A percentile compares a stretch with the other conserved stretches of the same genome.
phyloP scores from a whole-genome alignment of 2,888 invertebrate genomes.

The Cosmia pyralina region DNA sequence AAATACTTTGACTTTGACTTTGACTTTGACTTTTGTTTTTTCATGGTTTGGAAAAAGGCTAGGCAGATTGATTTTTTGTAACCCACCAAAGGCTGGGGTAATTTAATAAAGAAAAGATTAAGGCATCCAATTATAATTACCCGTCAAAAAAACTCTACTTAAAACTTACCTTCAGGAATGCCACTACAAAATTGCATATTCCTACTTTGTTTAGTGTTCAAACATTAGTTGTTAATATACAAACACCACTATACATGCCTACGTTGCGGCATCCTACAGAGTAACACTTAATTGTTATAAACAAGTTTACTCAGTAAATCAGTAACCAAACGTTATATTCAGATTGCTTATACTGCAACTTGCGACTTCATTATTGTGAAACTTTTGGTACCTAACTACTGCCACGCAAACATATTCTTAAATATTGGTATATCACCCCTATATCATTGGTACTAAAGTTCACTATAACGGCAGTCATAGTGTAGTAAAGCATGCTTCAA shows the following conservation, averaged over 20 bases:
- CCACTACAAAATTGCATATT: not conserved
- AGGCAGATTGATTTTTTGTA: too few relatives aligned
- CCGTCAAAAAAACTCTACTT: not conserved
- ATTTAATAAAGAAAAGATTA: too few relatives aligned
- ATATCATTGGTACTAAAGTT: fast-evolving
- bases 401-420: constrained; percentile 1
- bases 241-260: not conserved
- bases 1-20: too few relatives aligned
- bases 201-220: not conserved
- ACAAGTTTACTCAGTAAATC: constrained; percentile 56
- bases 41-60: too few relatives aligned
- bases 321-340: constrained; percentile 63
- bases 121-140: too few relatives aligned
- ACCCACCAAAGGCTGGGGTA: too few relatives aligned
- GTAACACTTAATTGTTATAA: constrained; percentile 31
- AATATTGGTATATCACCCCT: constrained; percentile 14
- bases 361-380: constrained; percentile 70
- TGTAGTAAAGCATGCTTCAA: constrained; percentile 28
- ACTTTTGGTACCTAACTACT: constrained; percentile 40
- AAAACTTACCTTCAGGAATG: not conserved
- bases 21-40: too few relatives aligned
- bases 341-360: constrained; percentile 65
- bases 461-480: constrained; percentile 6
- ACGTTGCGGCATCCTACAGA: not conserved
- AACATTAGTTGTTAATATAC: not conserved